Percentiles rank a stretch among this genome's conserved stretches.
These are phyloP conservation scores for Cariama cristata DNA, from an alignment of 2,113 vertebrate genomes.

Conservation along the genomic window DNA sequence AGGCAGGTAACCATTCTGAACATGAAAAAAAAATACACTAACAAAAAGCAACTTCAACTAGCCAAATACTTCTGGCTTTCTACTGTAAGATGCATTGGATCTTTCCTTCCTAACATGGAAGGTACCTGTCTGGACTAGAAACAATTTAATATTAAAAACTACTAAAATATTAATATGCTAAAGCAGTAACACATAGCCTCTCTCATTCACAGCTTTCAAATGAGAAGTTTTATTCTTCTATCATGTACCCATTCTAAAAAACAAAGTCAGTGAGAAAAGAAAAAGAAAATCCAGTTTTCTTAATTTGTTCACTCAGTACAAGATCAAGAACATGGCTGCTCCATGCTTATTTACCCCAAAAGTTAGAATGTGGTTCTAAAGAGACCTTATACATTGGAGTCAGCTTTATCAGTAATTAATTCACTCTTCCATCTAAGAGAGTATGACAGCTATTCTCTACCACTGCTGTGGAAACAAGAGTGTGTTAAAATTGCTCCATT, in stretches of 20 bases:
- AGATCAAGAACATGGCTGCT: background rate
- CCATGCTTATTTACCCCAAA: background rate
- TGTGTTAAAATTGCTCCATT: background rate
- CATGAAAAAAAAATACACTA: background rate
- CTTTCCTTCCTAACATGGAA: background rate
- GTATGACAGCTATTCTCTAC: background rate
- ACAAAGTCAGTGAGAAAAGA: background rate
- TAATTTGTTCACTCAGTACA: background rate
- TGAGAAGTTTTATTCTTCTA: background rate
- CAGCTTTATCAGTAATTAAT: background rate
- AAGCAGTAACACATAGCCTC: background rate
- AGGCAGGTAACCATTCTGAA: background rate
- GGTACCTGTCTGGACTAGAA: background rate
- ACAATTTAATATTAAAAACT: background rate
- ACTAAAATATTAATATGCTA: background rate
- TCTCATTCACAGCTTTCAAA: background rate
- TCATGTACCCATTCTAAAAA: background rate
- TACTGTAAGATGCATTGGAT: background rate
- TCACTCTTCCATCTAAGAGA: background rate
- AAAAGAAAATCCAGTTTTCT: background rate
- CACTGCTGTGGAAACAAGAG: background rate
- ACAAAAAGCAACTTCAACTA: background rate
- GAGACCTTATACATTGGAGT: background rate
- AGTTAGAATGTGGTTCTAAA: background rate
- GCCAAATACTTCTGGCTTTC: background rate